Percentiles rank a stretch among this genome's conserved stretches.
phyloP scores from a whole-genome alignment of 2,888 invertebrate genomes.

The Amblyjoppa fuscipennis region DNA sequence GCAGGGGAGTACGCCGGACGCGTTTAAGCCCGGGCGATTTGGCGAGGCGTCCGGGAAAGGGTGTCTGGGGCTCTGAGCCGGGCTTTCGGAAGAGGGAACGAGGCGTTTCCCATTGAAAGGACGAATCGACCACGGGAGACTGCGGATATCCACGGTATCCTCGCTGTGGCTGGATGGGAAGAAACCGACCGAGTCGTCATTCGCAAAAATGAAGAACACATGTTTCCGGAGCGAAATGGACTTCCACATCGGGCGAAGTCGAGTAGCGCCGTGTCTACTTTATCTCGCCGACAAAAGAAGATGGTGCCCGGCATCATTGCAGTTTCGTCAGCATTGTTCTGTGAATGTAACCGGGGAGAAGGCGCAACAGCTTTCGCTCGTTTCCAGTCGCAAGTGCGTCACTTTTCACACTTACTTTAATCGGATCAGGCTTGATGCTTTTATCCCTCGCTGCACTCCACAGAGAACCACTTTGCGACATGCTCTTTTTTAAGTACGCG shows the following conservation, averaged over 20 bases:
- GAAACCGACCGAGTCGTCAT: slow-evolving; percentile 49
- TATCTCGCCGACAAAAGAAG: slow-evolving; percentile 29
- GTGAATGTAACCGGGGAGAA: background rate
- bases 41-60: slow-evolving; percentile 27
- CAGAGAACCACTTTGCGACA: background rate
- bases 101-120: slow-evolving; percentile 16
- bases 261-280: background rate
- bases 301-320: background rate
- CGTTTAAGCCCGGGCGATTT: slow-evolving; percentile 28
- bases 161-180: slow-evolving; percentile 15
- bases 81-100: slow-evolving; percentile 3
- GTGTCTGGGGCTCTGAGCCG: slow-evolving; percentile 26
- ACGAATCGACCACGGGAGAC: slow-evolving; percentile 38
- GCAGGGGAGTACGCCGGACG: slow-evolving; percentile 9
- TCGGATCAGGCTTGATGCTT: slow-evolving; percentile 11
- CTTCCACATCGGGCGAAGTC: slow-evolving; percentile 23
- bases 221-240: slow-evolving; percentile 53
- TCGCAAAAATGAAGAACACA: slow-evolving; percentile 58
- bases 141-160: slow-evolving; percentile 49
- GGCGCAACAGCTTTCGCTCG: background rate
- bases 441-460: slow-evolving; percentile 25
- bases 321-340: background rate
- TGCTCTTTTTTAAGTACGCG: background rate
- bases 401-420: slow-evolving; percentile 10
- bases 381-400: background rate